These are phyloP conservation scores for Trachythela sp. DNA, from an alignment of 64 coral and sea anemone species.

Conservation along the genomic window DNA sequence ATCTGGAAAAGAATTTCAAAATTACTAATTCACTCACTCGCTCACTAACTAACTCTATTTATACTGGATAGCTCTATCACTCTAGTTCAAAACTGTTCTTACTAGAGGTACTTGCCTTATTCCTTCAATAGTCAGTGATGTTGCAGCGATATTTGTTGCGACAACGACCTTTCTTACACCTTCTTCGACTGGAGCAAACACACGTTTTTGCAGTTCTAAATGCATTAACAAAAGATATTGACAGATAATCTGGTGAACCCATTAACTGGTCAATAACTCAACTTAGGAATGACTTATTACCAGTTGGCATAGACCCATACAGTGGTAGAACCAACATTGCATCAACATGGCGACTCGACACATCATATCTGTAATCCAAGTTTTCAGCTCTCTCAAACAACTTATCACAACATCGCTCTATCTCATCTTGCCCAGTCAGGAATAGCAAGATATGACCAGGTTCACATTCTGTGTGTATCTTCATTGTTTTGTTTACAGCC, in stretches of 20 bases:
- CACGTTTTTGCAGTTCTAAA: slow-evolving; percentile 76
- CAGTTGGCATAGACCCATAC: slow-evolving; percentile 88
- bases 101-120: slow-evolving; percentile 47
- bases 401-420: slow-evolving; percentile 81
- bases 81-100: background rate
- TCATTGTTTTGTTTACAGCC: slow-evolving; percentile 74
- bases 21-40: background rate
- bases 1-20: slow-evolving; percentile 41
- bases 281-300: slow-evolving; percentile 11
- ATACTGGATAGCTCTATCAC: too few species aligned
- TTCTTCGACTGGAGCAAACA: slow-evolving; percentile 70
- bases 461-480: slow-evolving; percentile 63
- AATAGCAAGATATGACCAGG: slow-evolving; percentile 74
- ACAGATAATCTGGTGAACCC: too few species aligned
- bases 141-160: slow-evolving; percentile 91
- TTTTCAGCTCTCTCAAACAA: slow-evolving; percentile 78
- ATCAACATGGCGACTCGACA: slow-evolving; percentile 50
- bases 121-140: slow-evolving; percentile 82
- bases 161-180: slow-evolving; percentile 72
- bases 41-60: too few species aligned
- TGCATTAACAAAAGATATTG: background rate
- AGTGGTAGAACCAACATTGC: slow-evolving; percentile 75
- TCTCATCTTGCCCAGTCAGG: slow-evolving; percentile 85
- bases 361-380: slow-evolving; percentile 78
- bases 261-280: too few species aligned